Base-by-base conservation (phyloP, 1,140 invertebrate genomes). In the Aphidius ervi region DNA sequence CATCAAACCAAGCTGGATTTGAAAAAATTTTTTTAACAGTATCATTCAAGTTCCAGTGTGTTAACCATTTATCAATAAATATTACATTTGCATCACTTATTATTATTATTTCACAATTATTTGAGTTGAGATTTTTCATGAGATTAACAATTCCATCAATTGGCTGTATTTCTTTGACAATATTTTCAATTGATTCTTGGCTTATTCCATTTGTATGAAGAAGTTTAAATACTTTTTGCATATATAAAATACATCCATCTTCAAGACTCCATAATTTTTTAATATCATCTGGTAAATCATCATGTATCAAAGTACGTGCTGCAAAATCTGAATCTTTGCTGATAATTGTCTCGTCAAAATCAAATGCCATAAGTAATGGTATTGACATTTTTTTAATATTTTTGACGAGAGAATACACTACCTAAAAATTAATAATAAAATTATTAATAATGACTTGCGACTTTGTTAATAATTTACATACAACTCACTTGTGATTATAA, bases 321-420 rank as follows among this genome's bases (percentile, higher is more conserved):
- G 86, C 84, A 7, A 84, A 82, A 68, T 93, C 90, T 64, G 86
- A 87, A 71, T 93, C 93, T 46, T 84, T 86, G 64, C 91, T 82
- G n/a, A 90, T 83, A n/a, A 93, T 82, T 7, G 91, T 92, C 64
- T 91, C 84, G 71, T 93, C 91, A 76, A 93, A 93, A 73, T 93
- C 91, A 70, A 92, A 89, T 37, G 83, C 88, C 37, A 86, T 80
- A 43, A 92, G 66, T 10, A 68, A 3, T 20, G 66, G 58, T 5
- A 16, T 64, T 62, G 63, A 31, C 74, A 76, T 75, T 74, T 75
- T 46, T 31, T 31, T 31, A 1, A 4, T 31, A 3, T 3, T 31
- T 31, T 31, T 31, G 23, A 31, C 23, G 2, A 31, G 23, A 3
- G 23, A 31, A 31, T 31, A 31, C 23, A 31, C 23, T 31, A 31